phyloP scores from a whole-genome alignment of 2,888 invertebrate genomes.

The Arge pagana region DNA sequence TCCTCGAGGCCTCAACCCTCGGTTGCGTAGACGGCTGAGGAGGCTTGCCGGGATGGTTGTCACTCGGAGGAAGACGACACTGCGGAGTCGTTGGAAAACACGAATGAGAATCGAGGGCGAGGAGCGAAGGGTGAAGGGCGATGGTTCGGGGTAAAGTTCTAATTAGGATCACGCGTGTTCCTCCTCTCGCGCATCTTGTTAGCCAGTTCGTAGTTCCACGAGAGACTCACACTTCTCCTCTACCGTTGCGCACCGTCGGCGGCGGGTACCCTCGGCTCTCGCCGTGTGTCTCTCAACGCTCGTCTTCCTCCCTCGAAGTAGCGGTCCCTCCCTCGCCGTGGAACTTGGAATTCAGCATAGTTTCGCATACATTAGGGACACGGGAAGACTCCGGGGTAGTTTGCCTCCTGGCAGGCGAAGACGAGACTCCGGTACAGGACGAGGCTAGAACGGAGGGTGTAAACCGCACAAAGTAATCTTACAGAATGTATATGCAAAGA shows the following conservation, averaged over 20 bases:
- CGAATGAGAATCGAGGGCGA: neutral
- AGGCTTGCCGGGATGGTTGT: neutral
- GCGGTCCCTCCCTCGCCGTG: constrained; percentile 34
- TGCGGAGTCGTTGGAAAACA: too few species aligned
- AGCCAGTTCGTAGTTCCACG: constrained; percentile 20
- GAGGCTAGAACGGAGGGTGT: constrained; percentile 43
- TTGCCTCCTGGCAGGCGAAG: constrained; percentile 44
- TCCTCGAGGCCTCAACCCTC: neutral
- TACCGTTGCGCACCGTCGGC: neutral
- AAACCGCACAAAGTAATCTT: constrained; percentile 59
- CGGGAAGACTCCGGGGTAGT: constrained; percentile 52
- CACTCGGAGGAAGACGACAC: too few species aligned
- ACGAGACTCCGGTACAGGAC: constrained; percentile 23
- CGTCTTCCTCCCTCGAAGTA: constrained; percentile 27
- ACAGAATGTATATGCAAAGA: constrained; percentile 60
- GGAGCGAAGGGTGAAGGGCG: neutral
- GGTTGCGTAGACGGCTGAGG: neutral
- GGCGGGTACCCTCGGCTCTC: too few species aligned
- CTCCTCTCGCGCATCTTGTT: constrained; percentile 34
- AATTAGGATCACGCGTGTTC: constrained; percentile 58
- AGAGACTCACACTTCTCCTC: neutral
- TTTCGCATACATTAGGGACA: constrained; percentile 57
- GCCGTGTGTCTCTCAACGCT: constrained; percentile 28
- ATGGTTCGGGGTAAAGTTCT: constrained; percentile 41
- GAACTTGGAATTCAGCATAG: constrained; percentile 54